Base-by-base conservation (phyloP, 2,113 vertebrate species). In the Mohoua ochrocephala region DNA sequence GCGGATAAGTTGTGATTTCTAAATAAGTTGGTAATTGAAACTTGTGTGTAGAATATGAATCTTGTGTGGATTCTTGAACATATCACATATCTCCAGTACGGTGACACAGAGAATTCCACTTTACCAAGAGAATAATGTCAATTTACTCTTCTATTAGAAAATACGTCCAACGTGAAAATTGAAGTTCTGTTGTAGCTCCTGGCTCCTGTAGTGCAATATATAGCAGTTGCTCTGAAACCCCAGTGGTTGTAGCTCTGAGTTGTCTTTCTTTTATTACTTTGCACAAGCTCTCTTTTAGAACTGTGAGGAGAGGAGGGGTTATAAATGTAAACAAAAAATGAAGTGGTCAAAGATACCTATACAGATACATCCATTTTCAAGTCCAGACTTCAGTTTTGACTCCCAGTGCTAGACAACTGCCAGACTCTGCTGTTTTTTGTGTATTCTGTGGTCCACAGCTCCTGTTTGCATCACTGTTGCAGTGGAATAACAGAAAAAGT, bases 181-280 rank as follows among this genome's bases (percentile, higher is more conserved):
- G 91, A 92, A 82, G 20, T 69, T 90, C 80, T 95, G 53, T 76
- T 8, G 1, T 83, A 85, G 75, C 92, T 95, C 10, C 92, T 94
- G 91, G 91, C 23, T 96, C 13, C 75, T 86, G 37, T 93, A 90
- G 67, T 70, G 71, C 50, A 97, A 95, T 96, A 95, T 95, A 91
- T 13, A 91, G 75, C 23, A 54, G 53, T 45, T 92, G 63, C 68
- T 93, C 41, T 69, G 50, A 93, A 92, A 69, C 20, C 11, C 53
- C 68, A 70, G 85, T 69, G 39, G 71, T 74, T 63, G 41, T 86
- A 94, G 47, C 63, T 94, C 65, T 89, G 47, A 94, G 42, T 91
- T 96, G 87, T 96, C 75, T 77, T 80, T 45, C 67, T 77, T 91
- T 93, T 96, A 94, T 96, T 96, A 83, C 82, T 91, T 96, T 74